Evolutionary conservation across 2,888 invertebrate genomes (phyloP), one percentile per base, ranked within the genome.

Genomic region (Abscondita cerata): DNA sequence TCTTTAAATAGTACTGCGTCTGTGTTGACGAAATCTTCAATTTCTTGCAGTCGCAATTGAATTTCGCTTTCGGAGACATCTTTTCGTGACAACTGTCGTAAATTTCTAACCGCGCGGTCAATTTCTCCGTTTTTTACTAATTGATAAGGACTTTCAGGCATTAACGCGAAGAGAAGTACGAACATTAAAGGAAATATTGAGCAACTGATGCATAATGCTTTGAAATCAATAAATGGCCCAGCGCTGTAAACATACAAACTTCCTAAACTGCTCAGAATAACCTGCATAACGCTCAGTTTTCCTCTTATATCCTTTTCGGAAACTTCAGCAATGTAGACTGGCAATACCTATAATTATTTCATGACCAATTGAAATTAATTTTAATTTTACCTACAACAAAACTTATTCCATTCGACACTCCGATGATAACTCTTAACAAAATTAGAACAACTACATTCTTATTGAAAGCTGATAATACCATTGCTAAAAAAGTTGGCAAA

Each of bases 261-360:
- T 1, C 81, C 81, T 19, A 78, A 71, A 0, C 77, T 76, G 8
- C 77, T 76, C 77, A 80, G 76, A 0, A 80, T 65, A 44, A 76
- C 76, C 20, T 76, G 75, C 15, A 78, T 73, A 0, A 57, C 60
- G 3, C 52, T 53, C 9, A 84, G 68, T 0, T 81, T 75, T 0
- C 83, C 84, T 62, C 84, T 70, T 16, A 83, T 80, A 65, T 83
- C 82, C 60, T 83, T 83, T 64, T 83, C 83, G 0, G 83, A 80
- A 75, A 84, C 83, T 78, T 84, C 84, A 40, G 83, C 83, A 54
- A 83, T 74, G 70, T 84, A 84, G 67, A 84, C 81, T 80, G 83
- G 82, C 48, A 81, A 79, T 38, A 81, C 81, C 84, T 84, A 74
- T 6, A 52, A 59, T 4, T 34, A 15, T 46, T 44, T 25, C 2